Evolutionary conservation across 2,888 invertebrate species (phyloP).

Genomic region (Formica aserva): DNA sequence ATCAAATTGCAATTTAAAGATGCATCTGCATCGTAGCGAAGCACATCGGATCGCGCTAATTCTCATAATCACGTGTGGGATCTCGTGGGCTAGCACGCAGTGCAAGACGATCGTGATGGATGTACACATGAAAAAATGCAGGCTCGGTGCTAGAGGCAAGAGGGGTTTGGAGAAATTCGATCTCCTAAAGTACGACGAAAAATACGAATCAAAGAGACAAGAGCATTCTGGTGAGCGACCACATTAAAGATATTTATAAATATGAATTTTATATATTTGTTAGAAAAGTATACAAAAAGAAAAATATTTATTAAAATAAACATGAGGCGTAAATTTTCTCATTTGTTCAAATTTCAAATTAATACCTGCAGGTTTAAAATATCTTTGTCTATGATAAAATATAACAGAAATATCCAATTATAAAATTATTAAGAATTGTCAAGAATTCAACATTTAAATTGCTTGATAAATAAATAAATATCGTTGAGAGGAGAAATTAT

Average conservation of each 20-base stretch:
- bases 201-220: neutral
- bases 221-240: slow-evolving; percentile 23
- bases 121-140: slow-evolving; percentile 57
- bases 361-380: neutral
- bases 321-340: neutral
- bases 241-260: neutral
- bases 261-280: neutral
- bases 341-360: neutral
- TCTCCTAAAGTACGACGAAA: slow-evolving; percentile 13
- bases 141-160: slow-evolving; percentile 43
- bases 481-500: neutral
- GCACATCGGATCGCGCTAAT: neutral
- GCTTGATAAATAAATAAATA: neutral
- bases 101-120: slow-evolving; percentile 61
- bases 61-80: slow-evolving; percentile 2
- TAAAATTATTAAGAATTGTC: neutral
- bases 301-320: slow-evolving; percentile 1
- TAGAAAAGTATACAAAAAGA: neutral
- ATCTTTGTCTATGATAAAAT: neutral
- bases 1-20: neutral
- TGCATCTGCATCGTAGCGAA: neutral
- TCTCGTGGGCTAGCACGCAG: slow-evolving; percentile 25
- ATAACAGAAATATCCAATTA: neutral
- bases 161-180: slow-evolving; percentile 43
- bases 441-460: neutral